Percentiles rank a stretch among this genome's conserved stretches.
phyloP scores from a whole-genome alignment of 64 coral and sea anemone genomes.

The Montipora cactus region DNA sequence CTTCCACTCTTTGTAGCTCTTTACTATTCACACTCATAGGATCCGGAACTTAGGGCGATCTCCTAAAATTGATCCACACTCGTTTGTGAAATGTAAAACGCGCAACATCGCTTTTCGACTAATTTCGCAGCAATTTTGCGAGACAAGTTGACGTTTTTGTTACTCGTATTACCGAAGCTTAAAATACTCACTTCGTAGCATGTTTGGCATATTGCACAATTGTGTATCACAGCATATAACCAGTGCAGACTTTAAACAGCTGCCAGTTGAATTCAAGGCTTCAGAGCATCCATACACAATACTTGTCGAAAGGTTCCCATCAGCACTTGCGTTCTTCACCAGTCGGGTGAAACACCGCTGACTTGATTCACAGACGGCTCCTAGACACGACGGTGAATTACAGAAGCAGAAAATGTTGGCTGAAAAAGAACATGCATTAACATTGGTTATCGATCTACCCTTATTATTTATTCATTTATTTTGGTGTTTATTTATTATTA shows the following conservation, averaged over 20 bases:
- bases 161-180: no score
- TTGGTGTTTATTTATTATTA: no score
- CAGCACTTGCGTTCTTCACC: not conserved
- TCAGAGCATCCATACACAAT: conserved; percentile 23
- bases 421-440: not conserved
- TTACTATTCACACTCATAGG: no score
- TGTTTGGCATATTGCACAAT: conserved; percentile 45
- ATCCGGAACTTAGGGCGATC: no score
- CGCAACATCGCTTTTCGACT: no score
- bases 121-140: no score
- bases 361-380: conserved; percentile 40
- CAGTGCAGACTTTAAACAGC: not conserved
- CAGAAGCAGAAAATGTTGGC: conserved; percentile 28
- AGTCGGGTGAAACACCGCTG: conserved; percentile 40
- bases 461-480: no score
- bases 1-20: no score
- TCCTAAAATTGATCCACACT: no score
- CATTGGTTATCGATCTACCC: not conserved
- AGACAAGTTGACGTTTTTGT: no score
- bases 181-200: conserved; percentile 12
- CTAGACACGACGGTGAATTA: conserved; percentile 32
- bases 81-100: no score
- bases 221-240: conserved; percentile 27
- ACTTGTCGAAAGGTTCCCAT: conserved; percentile 22
- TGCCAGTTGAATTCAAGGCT: not conserved